phyloP scores from a whole-genome alignment of 2,888 invertebrate genomes.

The Sussaba pulchella region DNA sequence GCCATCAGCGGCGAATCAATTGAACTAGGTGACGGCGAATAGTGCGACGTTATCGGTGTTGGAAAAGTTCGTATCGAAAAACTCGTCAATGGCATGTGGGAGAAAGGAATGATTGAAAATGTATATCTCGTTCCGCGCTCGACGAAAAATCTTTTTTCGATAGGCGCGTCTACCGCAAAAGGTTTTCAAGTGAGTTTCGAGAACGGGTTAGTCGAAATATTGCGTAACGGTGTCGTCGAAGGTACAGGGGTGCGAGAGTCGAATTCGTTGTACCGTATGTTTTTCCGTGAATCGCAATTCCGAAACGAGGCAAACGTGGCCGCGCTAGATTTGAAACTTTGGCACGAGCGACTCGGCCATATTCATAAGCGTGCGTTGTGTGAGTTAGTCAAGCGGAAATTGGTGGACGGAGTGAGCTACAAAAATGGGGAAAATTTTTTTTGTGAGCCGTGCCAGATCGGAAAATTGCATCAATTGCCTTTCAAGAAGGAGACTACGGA shows the following conservation, averaged over 20 bases:
- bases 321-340: constrained; percentile 61
- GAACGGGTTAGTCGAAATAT: constrained; percentile 14
- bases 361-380: constrained; percentile 64
- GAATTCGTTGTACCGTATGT: constrained; percentile 1
- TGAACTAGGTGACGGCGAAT: constrained; percentile 38
- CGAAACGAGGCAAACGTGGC: constrained; percentile 50
- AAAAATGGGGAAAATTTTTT: constrained; percentile 54
- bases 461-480: too few relatives aligned
- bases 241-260: constrained; percentile 5
- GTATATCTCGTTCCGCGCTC: constrained; percentile 56
- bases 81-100: constrained; percentile 20
- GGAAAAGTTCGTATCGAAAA: constrained; percentile 49
- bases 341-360: constrained; percentile 73
- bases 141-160: constrained; percentile 65
- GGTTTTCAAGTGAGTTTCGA: constrained; percentile 32
- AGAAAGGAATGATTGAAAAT: constrained; percentile 5
- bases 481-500: too few relatives aligned
- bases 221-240: neutral
- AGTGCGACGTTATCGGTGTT: constrained; percentile 30
- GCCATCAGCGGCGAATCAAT: constrained; percentile 26
- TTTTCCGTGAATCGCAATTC: neutral
- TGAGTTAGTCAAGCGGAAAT: constrained; percentile 60
- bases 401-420: constrained; percentile 61
- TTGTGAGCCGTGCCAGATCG: constrained; percentile 51
- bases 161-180: constrained; percentile 30